Evolutionary conservation across 2,888 invertebrate species (phyloP).

Genomic region (Steinernema scapterisci): DNA sequence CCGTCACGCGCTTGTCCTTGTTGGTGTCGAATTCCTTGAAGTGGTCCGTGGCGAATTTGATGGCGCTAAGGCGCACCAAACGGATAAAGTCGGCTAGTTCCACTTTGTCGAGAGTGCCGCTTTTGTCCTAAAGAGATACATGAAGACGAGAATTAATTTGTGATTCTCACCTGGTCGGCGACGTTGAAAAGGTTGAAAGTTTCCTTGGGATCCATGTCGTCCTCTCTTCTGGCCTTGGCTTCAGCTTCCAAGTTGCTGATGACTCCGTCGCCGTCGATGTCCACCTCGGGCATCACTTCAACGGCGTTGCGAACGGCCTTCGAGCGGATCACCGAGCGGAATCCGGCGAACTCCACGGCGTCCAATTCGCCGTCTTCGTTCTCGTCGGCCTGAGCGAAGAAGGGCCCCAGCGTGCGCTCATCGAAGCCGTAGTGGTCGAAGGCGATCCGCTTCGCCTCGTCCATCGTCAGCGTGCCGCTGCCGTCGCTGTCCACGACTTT

Average conservation of each 20-base stretch:
- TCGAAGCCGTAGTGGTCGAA: constrained; percentile 54
- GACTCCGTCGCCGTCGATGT: constrained; percentile 52
- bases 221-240: constrained; percentile 58
- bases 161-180: constrained; percentile 56
- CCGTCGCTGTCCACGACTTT: constrained; percentile 64
- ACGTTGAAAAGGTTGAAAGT: constrained; percentile 60
- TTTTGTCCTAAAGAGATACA: constrained; percentile 49
- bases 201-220: constrained; percentile 62
- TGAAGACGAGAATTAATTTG: no score
- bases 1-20: constrained; percentile 58
- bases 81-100: constrained; percentile 65
- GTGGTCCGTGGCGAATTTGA: constrained; percentile 65
- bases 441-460: constrained; percentile 64
- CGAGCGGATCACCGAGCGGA: constrained; percentile 57
- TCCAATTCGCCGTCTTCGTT: constrained; percentile 65
- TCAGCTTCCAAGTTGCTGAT: constrained; percentile 57
- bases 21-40: constrained; percentile 64
- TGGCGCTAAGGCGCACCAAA: constrained; percentile 62
- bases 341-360: constrained; percentile 65
- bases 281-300: constrained; percentile 44
- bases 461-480: constrained; percentile 62
- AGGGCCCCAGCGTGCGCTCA: constrained; percentile 57
- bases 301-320: constrained; percentile 53
- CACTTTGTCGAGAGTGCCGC: constrained; percentile 61
- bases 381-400: constrained; percentile 66